These are phyloP conservation scores for Enteromius trimaculatus DNA, from an alignment of 2,797 vertebrate species.

Conservation along the genomic window DNA sequence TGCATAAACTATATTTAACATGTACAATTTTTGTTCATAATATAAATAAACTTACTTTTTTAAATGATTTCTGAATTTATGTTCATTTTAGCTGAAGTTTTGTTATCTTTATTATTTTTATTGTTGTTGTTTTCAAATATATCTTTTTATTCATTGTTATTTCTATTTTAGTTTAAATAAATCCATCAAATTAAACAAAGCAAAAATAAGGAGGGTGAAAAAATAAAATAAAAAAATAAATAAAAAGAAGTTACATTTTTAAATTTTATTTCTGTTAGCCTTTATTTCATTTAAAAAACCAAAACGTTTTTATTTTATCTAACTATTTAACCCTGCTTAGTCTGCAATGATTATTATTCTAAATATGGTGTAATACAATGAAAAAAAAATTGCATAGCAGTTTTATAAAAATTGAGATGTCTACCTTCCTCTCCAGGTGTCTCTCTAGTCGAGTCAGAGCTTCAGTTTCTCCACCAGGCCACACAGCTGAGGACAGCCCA, in stretches of 20 bases:
- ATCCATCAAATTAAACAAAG: too few species aligned
- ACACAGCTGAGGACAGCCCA: conserved; percentile 87
- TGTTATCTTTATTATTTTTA: not conserved
- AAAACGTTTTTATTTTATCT: too few species aligned
- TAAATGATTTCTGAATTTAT: not conserved
- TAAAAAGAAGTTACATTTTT: too few species aligned
- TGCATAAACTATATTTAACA: not conserved
- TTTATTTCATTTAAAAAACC: not conserved
- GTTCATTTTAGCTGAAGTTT: not conserved
- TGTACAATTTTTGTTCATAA: not conserved
- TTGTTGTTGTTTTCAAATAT: not conserved
- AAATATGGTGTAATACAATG: not conserved
- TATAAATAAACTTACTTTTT: not conserved
- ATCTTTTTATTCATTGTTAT: not conserved
- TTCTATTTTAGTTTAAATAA: not conserved
- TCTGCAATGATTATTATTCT: not conserved
- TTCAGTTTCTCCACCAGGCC: conserved; percentile 95
- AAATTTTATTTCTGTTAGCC: not conserved
- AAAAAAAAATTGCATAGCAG: not conserved
- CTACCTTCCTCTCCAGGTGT: conserved; percentile 93
- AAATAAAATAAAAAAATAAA: too few species aligned
- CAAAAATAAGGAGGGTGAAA: too few species aligned
- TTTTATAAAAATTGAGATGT: not conserved
- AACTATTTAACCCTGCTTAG: not conserved
- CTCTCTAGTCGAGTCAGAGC: conserved; percentile 91